Conservation (phyloP, 2,797 vertebrate genomes). For the Sebastes nivosus region DNA sequence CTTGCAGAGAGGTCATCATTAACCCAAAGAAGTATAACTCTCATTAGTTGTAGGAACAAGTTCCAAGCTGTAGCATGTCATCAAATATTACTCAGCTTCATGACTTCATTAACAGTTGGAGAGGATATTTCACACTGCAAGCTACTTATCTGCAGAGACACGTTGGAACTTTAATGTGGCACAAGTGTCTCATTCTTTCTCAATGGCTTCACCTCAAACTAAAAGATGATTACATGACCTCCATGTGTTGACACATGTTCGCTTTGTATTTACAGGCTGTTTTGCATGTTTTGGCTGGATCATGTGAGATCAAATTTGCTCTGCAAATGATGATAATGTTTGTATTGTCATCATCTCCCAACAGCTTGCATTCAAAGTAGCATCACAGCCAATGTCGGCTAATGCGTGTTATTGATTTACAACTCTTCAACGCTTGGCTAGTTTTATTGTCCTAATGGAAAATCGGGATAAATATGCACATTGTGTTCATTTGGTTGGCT, state of each 20-base stretch:
- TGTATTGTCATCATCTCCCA: slow-evolving; percentile 19
- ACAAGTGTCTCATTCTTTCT: background rate
- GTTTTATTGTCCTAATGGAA: slow-evolving; percentile 61
- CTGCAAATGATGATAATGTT: slow-evolving; percentile 23
- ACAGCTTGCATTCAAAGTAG: slow-evolving; percentile 34
- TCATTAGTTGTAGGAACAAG: slow-evolving; percentile 54
- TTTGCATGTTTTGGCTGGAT: background rate
- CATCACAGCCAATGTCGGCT: slow-evolving; percentile 40
- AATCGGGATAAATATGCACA: slow-evolving; percentile 60
- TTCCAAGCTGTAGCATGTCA: slow-evolving; percentile 35
- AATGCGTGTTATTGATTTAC: slow-evolving; percentile 58
- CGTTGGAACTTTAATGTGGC: background rate
- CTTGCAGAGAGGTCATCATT: slow-evolving; percentile 44
- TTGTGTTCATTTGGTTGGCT: slow-evolving; percentile 49
- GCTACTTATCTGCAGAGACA: background rate
- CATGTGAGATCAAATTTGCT: background rate
- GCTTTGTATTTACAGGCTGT: background rate
- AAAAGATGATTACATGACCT: background rate
- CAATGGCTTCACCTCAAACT: background rate
- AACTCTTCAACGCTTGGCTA: slow-evolving; percentile 26
- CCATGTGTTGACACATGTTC: background rate
- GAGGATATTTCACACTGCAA: slow-evolving; percentile 11
- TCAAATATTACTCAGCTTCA: slow-evolving; percentile 42
- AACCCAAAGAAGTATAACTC: slow-evolving; percentile 44
- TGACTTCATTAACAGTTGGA: slow-evolving; percentile 49